Conservation (phyloP, 1,140 invertebrate genomes). For the Stegodyphus dumicola region DNA sequence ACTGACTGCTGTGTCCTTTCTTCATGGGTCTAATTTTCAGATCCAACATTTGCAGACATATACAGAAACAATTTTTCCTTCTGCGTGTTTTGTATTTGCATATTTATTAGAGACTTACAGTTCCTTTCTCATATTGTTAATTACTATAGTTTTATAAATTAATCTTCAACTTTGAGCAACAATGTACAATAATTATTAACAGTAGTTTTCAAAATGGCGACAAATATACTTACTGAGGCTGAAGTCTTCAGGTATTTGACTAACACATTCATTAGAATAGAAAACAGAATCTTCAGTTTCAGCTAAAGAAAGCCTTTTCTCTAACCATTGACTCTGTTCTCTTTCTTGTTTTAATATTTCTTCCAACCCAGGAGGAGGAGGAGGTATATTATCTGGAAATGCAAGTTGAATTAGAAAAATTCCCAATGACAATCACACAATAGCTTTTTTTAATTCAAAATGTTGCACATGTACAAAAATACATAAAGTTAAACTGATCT, state of each 20-base stretch:
- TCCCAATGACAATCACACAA: no score
- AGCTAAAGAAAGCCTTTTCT: slow-evolving; percentile 32
- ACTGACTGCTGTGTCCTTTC: no score
- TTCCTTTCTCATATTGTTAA: no score
- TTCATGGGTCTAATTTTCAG: no score
- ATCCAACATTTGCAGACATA: no score
- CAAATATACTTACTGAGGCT: slow-evolving; percentile 15
- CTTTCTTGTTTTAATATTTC: slow-evolving; percentile 55
- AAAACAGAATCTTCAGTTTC: slow-evolving; percentile 4
- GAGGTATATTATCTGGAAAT: slow-evolving; percentile 43
- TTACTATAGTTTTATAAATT: no score
- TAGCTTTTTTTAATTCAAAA: no score
- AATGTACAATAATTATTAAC: no score
- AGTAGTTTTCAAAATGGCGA: not conserved
- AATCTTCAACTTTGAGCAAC: no score
- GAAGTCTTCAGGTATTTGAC: slow-evolving; percentile 16
- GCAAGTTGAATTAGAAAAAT: not conserved
- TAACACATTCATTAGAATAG: slow-evolving; percentile 4
- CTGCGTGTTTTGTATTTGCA: not conserved
- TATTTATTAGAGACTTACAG: no score
- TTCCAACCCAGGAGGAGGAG: slow-evolving; percentile 45
- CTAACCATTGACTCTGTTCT: slow-evolving; percentile 44
- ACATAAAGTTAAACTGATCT: no score
- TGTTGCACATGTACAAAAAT: no score
- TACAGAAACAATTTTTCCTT: not conserved